A percentile compares a stretch with the other conserved stretches of the same genome.
Conservation (phyloP, 2,797 vertebrate genomes). For the Epinephelus malabaricus region DNA sequence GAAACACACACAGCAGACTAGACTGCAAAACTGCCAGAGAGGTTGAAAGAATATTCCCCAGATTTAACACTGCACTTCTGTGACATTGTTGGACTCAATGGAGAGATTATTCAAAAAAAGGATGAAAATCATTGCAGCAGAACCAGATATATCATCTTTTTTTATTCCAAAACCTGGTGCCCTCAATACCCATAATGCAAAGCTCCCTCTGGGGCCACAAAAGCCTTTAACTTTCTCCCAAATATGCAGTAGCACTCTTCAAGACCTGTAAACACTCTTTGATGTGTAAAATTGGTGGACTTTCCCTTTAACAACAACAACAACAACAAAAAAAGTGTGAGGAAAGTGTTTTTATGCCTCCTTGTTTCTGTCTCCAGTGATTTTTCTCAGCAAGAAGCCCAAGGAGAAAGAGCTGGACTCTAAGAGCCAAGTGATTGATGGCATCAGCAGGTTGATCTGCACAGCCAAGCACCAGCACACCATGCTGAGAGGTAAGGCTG, state of each 20-base stretch:
- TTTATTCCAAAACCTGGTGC: too few species aligned
- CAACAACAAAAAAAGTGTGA: not conserved
- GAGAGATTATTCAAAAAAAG: too few species aligned
- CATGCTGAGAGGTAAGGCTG: slow-evolving; percentile 82
- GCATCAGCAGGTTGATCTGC: slow-evolving; percentile 90
- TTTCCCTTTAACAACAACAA: not conserved
- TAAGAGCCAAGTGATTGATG: slow-evolving; percentile 90
- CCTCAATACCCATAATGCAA: too few species aligned
- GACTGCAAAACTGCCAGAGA: too few species aligned
- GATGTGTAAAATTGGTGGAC: not conserved
- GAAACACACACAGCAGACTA: too few species aligned
- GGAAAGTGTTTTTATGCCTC: not conserved
- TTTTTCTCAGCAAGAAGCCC: slow-evolving; percentile 89
- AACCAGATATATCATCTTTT: too few species aligned
- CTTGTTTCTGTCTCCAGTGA: slow-evolving; percentile 74
- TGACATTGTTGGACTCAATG: too few species aligned
- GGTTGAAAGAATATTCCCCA: too few species aligned
- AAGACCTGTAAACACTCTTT: slow-evolving; percentile 1
- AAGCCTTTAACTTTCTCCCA: not conserved
- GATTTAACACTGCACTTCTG: too few species aligned
- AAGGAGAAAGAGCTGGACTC: slow-evolving; percentile 90
- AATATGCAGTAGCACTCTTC: not conserved
- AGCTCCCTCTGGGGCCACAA: not conserved
- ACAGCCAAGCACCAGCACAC: slow-evolving; percentile 90
- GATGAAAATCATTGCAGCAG: too few species aligned